Evolutionary conservation across 2,888 invertebrate species (phyloP), one percentile per base, ranked within the genome.

Genomic region (Sphinx pinastri): DNA sequence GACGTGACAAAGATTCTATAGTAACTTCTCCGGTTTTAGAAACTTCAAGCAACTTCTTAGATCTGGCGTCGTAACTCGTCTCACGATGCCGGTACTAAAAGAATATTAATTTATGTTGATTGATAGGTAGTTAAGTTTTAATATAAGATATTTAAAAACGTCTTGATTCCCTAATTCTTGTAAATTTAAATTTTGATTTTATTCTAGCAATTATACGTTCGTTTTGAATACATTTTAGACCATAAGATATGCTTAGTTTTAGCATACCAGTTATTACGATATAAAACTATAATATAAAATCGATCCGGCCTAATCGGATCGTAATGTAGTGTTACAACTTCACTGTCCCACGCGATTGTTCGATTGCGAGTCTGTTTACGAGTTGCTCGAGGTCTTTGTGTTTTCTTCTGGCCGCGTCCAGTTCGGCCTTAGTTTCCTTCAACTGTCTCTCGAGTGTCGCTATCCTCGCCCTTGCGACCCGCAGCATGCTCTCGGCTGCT

Each of bases 1-100:
- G 94, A 8, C 87, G 87, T 8, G 88, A 87, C 57, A 94, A 74
- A 16, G 88, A 73, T 73, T 92, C 93, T 68, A 93, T 90, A 0
- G 93, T 88, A 0, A 87, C 75, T 85, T 93, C 94, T 52, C 91
- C 93, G 70, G 87, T 91, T 83, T 92, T 93, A 0, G 94, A 91
- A 38, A 88, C 84, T 81, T 93, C 90, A 0, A 90, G 57, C 70
- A 93, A 78, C 74, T 91, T 93, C 77, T 81, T 92, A 1, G 91
- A 91, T 10, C 91, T 86, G 1, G 88, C 87, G 69, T 93, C 93
- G 74, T 84, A 92, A 52, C 84, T 89, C 0, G 85, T 75, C 75
- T 93, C 93, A 13, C 93, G 88, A 70, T 90, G 87, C 52, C 91
- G 93, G 78, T 86, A 89, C 93, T 94, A 81, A 55, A 77, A 80